Conservation (phyloP, 2,113 vertebrate species). For the Coryphaenoides rupestris region DNA sequence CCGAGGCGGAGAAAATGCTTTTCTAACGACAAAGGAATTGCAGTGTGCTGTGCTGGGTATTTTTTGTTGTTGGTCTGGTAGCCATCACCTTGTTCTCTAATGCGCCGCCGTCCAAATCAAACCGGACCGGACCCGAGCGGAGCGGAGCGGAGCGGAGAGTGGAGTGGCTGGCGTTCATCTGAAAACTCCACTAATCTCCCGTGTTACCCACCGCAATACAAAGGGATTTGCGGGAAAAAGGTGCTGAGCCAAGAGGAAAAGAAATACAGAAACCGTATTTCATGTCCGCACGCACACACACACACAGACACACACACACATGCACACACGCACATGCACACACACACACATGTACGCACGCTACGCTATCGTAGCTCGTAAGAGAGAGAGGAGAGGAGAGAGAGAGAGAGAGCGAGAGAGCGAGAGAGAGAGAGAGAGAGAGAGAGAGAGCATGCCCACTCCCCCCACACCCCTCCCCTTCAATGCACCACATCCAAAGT, state of each 20-base stretch:
- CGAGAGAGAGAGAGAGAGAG: too few species aligned
- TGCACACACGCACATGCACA: too few species aligned
- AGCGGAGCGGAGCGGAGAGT: too few species aligned
- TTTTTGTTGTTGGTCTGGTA: constrained; percentile 47
- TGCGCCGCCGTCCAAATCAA: constrained; percentile 50
- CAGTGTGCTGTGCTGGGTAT: constrained; percentile 55
- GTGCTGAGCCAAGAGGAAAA: constrained; percentile 51
- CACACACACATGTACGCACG: too few species aligned
- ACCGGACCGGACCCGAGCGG: too few species aligned
- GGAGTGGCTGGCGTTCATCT: constrained; percentile 53
- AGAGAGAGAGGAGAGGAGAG: constrained; percentile 20
- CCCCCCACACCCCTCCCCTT: constrained; percentile 9
- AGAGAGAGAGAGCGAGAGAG: constrained; percentile 5
- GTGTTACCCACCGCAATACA: constrained; percentile 44
- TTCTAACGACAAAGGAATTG: constrained; percentile 60
- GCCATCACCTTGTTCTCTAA: constrained; percentile 55
- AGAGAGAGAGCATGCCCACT: neutral
- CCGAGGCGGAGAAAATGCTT: constrained; percentile 48
- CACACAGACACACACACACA: too few species aligned
- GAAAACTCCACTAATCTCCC: constrained; percentile 69
- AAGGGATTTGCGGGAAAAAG: constrained; percentile 53
- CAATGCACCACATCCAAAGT: constrained; percentile 56
- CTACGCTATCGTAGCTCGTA: constrained; percentile 17
- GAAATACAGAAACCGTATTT: constrained; percentile 52
- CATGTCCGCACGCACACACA: constrained; percentile 51